Evolutionary conservation across 2,113 vertebrate species (phyloP), one percentile per base, ranked within the genome.

Genomic region (Actenoides lindsayi): DNA sequence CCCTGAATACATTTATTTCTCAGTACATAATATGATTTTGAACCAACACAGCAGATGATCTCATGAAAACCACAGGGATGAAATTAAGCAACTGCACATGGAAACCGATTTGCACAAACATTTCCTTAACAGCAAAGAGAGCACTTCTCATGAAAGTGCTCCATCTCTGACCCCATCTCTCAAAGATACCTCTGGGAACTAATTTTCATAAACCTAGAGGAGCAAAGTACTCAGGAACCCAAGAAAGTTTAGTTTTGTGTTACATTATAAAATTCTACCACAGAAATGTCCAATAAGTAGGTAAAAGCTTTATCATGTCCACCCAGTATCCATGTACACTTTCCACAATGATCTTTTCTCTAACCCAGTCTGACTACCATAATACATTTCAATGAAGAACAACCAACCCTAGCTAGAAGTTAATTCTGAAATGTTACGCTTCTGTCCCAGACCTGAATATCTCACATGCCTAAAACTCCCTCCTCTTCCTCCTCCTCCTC

Each of bases 1-100:
- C 80, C 80, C 69, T 54, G 76, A 92, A 81, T 59, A 89, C 23
- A 70, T 89, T 88, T 78, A 67, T 92, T 93, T 90, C n/a, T 92
- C 70, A 90, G 68, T 31, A 81, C 21, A 28, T 46, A 90, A 81
- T 33, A 87, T 13, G 33, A 87, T 70, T 94, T 78, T 78, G 51
- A 94, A 94, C 39, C 60, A 94, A 60, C 14, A 13, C 37, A 90
- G 51, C 54, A 86, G 56, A 81, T 53, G 54, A 63, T 74, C 37
- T 90, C 60, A 83, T 25, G 60, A 90, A 90, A 90, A 95, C 59
- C 48, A 89, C 41, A 78, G 59, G 46, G 68, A 93, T 71, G 51
- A 93, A 92, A 92, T 71, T 59, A 92, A 94, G 69, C 86, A 90
- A 93, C 80, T 71, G 60, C 79, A 92, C 37, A 42, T 3, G 5